A percentile compares a stretch with the other conserved stretches of the same genome.
Evolutionary conservation across 2,113 vertebrate genomes (phyloP).

Genomic region (Dipodomys spectabilis): DNA sequence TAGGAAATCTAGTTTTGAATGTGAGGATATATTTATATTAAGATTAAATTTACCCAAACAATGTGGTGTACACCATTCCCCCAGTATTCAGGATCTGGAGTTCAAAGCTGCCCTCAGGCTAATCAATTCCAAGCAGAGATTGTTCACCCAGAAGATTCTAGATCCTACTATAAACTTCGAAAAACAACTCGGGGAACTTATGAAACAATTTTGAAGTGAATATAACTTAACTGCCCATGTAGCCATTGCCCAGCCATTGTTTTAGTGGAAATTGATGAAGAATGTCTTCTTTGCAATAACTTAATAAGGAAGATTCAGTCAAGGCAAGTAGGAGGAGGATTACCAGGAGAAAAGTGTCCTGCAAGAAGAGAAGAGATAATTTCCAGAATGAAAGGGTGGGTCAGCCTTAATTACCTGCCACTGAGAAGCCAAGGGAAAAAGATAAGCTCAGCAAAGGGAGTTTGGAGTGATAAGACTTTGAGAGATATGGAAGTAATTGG

Average conservation of each 20-base stretch:
- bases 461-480: too few relatives aligned
- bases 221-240: not conserved
- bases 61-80: too few relatives aligned
- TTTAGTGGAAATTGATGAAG: constrained; percentile 2
- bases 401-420: not conserved
- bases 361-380: not conserved
- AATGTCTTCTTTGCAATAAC: not conserved
- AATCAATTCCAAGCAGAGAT: not conserved
- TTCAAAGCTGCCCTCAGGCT: too few relatives aligned
- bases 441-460: not conserved
- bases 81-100: too few relatives aligned
- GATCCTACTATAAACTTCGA: not conserved
- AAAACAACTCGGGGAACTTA: not conserved
- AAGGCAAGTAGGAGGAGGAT: not conserved
- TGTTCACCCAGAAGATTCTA: not conserved
- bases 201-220: not conserved
- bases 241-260: constrained; percentile 2
- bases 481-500: not conserved
- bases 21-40: not conserved
- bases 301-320: constrained; percentile 11
- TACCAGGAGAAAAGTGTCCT: not conserved
- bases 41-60: not conserved
- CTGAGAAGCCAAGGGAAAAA: not conserved
- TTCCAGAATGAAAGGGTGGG: constrained; percentile 27
- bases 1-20: not conserved